Conservation (phyloP, 2,888 invertebrate species). For the Clistopyga incitator region DNA sequence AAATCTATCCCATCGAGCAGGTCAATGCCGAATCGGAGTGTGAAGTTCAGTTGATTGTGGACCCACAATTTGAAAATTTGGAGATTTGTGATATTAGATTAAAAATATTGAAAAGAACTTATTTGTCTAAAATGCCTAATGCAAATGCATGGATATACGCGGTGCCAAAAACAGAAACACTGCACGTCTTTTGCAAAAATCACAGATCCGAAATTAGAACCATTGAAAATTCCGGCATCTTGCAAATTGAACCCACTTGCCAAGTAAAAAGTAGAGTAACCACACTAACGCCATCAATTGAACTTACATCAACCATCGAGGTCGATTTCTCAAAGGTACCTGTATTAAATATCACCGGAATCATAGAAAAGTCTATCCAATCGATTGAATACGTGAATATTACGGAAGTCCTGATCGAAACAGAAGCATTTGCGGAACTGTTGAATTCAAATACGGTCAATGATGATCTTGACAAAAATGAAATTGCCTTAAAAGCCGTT, state of each 20-base stretch:
- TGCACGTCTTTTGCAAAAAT: neutral
- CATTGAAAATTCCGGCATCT: conserved; percentile 40
- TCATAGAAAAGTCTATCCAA: conserved; percentile 7
- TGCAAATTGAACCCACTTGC: conserved; percentile 22
- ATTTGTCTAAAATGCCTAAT: conserved; percentile 22
- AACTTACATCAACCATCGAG: conserved; percentile 4
- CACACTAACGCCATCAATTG: conserved; percentile 22
- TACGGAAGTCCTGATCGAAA: conserved; percentile 23
- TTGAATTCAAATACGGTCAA: conserved; percentile 1
- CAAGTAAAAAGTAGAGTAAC: conserved; percentile 35
- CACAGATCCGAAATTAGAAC: conserved; percentile 13
- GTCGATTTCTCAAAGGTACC: conserved; percentile 10
- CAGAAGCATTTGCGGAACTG: conserved; percentile 10
- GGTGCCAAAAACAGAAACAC: neutral
- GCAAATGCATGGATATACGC: conserved; percentile 39
- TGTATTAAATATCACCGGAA: conserved; percentile 21
- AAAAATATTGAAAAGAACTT: conserved; percentile 18
- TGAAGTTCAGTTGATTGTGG: conserved; percentile 34
- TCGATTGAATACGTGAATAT: conserved; percentile 18
- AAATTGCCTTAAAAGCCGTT: conserved; percentile 31
- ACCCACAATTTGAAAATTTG: conserved; percentile 29
- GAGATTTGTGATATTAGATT: conserved; percentile 34
- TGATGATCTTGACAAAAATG: conserved; percentile 39
- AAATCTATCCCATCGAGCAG: conserved; percentile 4
- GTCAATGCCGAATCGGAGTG: conserved; percentile 21